Percentiles rank a stretch among this genome's conserved stretches.
phyloP scores from a whole-genome alignment of 2,888 invertebrate genomes.

The Meteorus cinctellus region DNA sequence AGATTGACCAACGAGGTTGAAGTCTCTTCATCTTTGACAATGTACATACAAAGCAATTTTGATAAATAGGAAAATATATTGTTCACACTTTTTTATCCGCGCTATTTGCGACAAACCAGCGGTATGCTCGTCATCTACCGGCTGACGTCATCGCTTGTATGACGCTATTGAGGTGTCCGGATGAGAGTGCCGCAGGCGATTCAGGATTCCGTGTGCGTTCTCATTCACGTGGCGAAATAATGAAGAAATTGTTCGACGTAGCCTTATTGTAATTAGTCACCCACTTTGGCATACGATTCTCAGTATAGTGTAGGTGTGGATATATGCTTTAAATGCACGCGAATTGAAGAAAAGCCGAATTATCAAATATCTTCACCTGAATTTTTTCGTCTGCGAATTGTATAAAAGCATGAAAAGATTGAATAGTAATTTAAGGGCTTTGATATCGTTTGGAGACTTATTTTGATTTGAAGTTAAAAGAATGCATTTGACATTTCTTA shows the following conservation, averaged over 20 bases:
- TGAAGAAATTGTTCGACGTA: background rate
- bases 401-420: too few species aligned
- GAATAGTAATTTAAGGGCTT: too few species aligned
- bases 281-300: too few species aligned
- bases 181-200: conserved; percentile 1
- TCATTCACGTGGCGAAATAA: conserved; percentile 2
- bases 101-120: background rate
- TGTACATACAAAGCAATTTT: background rate
- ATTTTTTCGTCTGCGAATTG: too few species aligned
- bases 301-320: too few species aligned
- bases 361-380: too few species aligned
- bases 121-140: conserved; percentile 17
- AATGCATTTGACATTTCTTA: too few species aligned
- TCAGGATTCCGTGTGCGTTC: background rate
- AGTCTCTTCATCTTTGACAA: background rate
- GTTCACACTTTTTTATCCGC: background rate
- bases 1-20: background rate
- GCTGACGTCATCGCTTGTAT: conserved; percentile 30
- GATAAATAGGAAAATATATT: background rate
- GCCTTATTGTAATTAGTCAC: conserved; percentile 8
- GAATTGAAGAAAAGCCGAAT: too few species aligned
- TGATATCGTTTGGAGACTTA: too few species aligned
- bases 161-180: conserved; percentile 1
- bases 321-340: too few species aligned
- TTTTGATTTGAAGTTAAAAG: too few species aligned